Percentiles rank a stretch among this genome's conserved stretches.
Evolutionary conservation across 2,113 vertebrate species (phyloP).

Genomic region (Vidua macroura): DNA sequence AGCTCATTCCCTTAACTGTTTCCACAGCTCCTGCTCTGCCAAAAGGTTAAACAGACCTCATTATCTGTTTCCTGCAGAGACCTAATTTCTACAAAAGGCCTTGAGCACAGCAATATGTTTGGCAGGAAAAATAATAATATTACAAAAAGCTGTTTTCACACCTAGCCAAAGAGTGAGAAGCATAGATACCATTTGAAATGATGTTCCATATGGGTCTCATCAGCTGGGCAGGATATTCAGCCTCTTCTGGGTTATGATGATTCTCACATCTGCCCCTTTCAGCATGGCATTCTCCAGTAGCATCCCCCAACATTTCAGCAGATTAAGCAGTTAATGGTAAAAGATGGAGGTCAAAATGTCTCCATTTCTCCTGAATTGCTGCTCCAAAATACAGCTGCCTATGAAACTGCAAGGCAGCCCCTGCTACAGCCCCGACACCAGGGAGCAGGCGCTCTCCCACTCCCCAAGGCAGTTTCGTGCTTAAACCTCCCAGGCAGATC

Average conservation of each 20-base stretch:
- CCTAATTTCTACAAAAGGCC: conserved; percentile 1
- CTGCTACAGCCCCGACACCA: background rate
- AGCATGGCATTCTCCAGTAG: background rate
- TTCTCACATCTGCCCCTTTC: background rate
- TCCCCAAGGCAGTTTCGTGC: background rate
- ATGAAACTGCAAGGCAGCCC: background rate
- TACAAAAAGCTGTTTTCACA: background rate
- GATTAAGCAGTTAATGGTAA: background rate
- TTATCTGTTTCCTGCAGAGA: conserved; percentile 7
- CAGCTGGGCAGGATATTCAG: background rate
- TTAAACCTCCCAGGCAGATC: background rate
- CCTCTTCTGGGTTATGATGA: background rate
- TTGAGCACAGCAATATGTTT: background rate
- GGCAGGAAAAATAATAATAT: background rate
- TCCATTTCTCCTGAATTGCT: background rate
- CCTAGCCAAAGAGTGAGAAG: background rate
- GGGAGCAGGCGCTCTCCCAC: background rate
- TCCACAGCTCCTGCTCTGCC: background rate
- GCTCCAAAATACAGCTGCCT: background rate
- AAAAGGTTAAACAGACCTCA: conserved; percentile 21
- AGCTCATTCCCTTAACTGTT: background rate
- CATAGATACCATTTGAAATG: background rate
- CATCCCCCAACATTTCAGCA: background rate
- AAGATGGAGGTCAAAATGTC: background rate
- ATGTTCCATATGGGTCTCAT: background rate